Conservation (phyloP, 2,113 vertebrate species). For the Microcebus lehilahytsara region DNA sequence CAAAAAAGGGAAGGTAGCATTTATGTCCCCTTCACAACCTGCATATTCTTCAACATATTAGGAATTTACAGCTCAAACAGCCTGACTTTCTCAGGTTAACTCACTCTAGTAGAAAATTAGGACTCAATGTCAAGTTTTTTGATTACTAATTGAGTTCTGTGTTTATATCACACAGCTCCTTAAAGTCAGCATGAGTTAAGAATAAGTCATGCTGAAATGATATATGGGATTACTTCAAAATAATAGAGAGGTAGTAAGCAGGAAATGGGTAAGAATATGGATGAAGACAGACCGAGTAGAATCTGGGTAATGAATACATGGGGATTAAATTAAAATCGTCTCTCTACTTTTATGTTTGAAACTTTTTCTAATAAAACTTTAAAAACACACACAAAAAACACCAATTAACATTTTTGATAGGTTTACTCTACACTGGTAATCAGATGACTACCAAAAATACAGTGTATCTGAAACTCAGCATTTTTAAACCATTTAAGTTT, state of each 20-base stretch:
- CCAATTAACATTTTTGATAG: conserved; percentile 16
- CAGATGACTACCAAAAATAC: conserved; percentile 21
- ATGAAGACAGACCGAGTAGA: not conserved
- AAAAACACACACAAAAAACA: not conserved
- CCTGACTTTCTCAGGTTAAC: not conserved
- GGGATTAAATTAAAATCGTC: not conserved
- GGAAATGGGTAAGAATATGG: not conserved
- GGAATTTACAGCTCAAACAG: not conserved
- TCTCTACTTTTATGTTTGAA: not conserved
- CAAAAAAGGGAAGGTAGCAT: not conserved
- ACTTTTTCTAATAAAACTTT: conserved; percentile 32
- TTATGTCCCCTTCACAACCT: not conserved
- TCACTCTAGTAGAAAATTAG: not conserved
- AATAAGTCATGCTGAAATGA: conserved; percentile 41
- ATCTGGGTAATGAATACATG: not conserved
- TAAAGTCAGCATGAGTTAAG: conserved; percentile 19
- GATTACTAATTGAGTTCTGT: not conserved
- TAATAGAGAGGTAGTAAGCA: not conserved
- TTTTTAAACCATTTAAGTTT: conserved; percentile 23
- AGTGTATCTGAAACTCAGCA: not conserved
- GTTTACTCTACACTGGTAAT: not conserved
- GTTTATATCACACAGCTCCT: not conserved
- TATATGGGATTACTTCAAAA: not conserved
- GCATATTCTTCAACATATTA: not conserved
- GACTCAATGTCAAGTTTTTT: conserved; percentile 11